Conservation (phyloP, 2,888 invertebrate genomes). For the Drosophila recens region DNA sequence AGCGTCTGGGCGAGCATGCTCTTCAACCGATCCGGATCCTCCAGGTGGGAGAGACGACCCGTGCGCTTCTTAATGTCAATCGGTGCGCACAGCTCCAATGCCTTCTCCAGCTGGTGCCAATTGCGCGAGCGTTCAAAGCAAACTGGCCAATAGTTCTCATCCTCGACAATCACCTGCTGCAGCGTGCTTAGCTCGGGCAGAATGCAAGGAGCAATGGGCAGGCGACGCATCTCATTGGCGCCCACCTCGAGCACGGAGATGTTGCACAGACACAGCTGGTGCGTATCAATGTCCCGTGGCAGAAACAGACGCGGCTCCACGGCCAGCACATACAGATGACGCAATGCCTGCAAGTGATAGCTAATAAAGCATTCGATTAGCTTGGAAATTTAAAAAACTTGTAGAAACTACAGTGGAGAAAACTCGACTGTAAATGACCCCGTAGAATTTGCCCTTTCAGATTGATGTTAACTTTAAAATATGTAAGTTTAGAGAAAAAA, state of each 20-base stretch:
- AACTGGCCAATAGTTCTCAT: constrained; percentile 96
- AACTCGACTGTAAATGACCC: not conserved
- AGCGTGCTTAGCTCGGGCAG: constrained; percentile 92
- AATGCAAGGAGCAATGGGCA: constrained; percentile 92
- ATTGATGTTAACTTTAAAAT: too few species aligned
- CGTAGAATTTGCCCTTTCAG: too few species aligned
- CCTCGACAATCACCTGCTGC: constrained; percentile 91
- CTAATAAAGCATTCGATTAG: constrained; percentile 85
- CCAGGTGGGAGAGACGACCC: constrained; percentile 94
- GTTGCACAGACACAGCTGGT: constrained; percentile 93
- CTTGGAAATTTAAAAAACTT: not conserved
- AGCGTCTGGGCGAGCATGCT: constrained; percentile 92
- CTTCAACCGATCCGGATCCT: constrained; percentile 93
- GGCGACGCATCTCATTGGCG: constrained; percentile 85
- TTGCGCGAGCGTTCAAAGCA: constrained; percentile 92
- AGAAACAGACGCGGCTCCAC: constrained; percentile 95
- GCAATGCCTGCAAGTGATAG: constrained; percentile 98
- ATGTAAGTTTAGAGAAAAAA: too few species aligned
- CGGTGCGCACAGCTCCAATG: constrained; percentile 89
- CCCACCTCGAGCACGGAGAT: constrained; percentile 87
- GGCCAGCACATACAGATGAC: constrained; percentile 98
- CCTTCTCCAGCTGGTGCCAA: constrained; percentile 92
- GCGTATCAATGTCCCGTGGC: constrained; percentile 93
- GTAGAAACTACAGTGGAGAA: not conserved
- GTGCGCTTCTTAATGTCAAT: constrained; percentile 95